Percentiles rank a stretch among this genome's conserved stretches.
Evolutionary conservation across 2,888 invertebrate genomes (phyloP).

Genomic region (Polyommatus icarus): DNA sequence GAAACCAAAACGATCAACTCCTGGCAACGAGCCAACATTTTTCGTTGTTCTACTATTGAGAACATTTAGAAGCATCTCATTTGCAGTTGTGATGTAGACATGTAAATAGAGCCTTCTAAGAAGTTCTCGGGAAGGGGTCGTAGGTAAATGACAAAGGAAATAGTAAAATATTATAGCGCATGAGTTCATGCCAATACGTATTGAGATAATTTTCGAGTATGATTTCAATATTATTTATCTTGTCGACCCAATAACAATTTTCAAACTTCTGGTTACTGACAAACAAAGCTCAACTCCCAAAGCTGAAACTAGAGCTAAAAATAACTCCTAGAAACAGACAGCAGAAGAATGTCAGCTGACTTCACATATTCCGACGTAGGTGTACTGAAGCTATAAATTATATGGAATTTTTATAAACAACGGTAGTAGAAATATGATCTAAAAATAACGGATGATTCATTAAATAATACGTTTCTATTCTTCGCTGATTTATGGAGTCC

Average conservation of each 20-base stretch:
- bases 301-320: background rate
- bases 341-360: background rate
- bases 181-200: background rate
- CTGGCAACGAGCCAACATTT: background rate
- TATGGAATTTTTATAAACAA: background rate
- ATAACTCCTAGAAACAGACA: background rate
- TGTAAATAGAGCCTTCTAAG: background rate
- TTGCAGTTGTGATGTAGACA: background rate
- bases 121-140: background rate
- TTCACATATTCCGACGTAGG: conserved; percentile 3
- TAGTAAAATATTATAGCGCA: background rate
- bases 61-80: background rate
- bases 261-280: background rate
- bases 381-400: conserved; percentile 21
- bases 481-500: conserved; percentile 14
- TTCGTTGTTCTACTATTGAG: background rate
- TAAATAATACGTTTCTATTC: conserved; percentile 30
- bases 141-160: background rate
- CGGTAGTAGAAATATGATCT: conserved; percentile 24
- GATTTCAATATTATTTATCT: background rate
- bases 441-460: conserved; percentile 26
- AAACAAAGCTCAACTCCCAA: background rate
- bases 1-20: background rate
- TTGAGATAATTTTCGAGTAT: background rate
- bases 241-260: background rate